A percentile compares a stretch with the other conserved stretches of the same genome.
Conservation (phyloP, 2,113 vertebrate species). For the Equus przewalskii region DNA sequence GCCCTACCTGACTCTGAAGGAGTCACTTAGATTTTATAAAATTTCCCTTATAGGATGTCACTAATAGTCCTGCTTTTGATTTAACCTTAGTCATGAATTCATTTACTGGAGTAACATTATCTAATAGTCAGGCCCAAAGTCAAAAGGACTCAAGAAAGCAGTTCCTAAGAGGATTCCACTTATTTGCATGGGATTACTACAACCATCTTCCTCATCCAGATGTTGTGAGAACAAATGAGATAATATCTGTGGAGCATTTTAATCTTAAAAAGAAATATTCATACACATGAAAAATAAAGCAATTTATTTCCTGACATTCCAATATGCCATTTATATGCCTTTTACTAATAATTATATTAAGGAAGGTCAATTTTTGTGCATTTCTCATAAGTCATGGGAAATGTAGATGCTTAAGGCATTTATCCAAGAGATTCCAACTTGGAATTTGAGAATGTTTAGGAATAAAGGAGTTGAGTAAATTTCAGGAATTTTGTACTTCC, state of each 20-base stretch:
- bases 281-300: neutral
- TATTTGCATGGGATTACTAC: constrained; percentile 33
- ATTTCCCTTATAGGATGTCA: constrained; percentile 31
- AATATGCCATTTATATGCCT: neutral
- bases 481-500: neutral
- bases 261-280: constrained; percentile 35
- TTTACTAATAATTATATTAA: neutral
- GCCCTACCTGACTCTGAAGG: neutral
- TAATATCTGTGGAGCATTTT: constrained; percentile 42
- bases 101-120: constrained; percentile 50
- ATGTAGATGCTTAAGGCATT: neutral
- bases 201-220: neutral
- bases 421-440: neutral
- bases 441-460: constrained; percentile 4
- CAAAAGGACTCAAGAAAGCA: neutral
- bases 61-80: neutral
- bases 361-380: neutral
- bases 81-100: neutral
- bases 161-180: neutral
- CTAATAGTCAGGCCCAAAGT: neutral
- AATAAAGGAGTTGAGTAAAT: constrained; percentile 43
- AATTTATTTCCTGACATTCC: constrained; percentile 39
- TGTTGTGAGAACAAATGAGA: constrained; percentile 5
- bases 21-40: constrained; percentile 40
- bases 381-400: neutral